Evolutionary conservation across 2,113 vertebrate species (phyloP), one percentile per base, ranked within the genome.

Genomic region (Haemorhous mexicanus): DNA sequence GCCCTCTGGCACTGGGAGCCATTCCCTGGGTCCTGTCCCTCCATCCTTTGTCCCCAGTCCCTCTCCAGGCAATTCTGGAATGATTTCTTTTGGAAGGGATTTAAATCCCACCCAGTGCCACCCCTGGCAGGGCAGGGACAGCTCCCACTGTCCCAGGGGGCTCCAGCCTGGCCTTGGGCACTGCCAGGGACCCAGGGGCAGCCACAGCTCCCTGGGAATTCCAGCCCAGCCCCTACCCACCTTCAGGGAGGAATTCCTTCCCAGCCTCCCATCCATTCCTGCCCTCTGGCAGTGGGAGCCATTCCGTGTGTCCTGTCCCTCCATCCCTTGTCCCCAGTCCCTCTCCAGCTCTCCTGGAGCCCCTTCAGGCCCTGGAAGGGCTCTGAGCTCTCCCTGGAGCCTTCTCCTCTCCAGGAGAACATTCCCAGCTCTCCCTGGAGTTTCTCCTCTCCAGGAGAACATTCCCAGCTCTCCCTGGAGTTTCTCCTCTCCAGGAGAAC

Each of bases 211-310:
- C 21, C 32, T 56, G 55, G 55, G 55, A 56, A 56, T n/a, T n/a
- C 32, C 55, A n/a, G 14, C 55, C 55, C 32, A 56, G 53, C 53
- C 53, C 19, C 53, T 55, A 7, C 16, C 16, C 52, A 28, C 27
- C 27, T 16, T 52, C 26, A 4, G 13, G 14, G 49, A 52, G 27
- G 27, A 58, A 67, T 59, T 59, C 32, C 72, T 30, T 3, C 43
- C 43, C 52, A 32, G 2, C 3, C 9, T 80, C 41, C 62, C 77
- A 46, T 1, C 49, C 0, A 7, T 0, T 12, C 28, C 35, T 6
- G 2, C 6, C 3, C 43, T 35, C 24, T 56, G n/a, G 22, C 61
- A 49, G 1, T 17, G 20, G 32, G 23, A 68, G 28, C 32, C 58
- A 33, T 46, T 47, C 59, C 82, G 41, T 14, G 13, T 2, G n/a